Percentiles rank a stretch among this genome's conserved stretches.
phyloP scores from a whole-genome alignment of 2,797 vertebrate species.

The Novumbra hubbsi region DNA sequence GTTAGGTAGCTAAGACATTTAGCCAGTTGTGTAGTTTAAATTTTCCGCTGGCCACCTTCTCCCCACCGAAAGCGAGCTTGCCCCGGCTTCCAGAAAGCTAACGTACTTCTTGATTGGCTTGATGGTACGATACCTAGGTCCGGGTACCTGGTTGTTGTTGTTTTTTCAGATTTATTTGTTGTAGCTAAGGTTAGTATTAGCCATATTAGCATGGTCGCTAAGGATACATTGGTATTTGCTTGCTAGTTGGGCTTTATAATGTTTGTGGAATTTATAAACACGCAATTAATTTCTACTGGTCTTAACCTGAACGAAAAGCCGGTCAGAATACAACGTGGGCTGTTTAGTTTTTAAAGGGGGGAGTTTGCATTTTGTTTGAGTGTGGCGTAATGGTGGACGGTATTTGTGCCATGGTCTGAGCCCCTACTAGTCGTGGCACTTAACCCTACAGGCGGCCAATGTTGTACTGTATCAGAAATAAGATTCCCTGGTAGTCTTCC shows the following conservation, averaged over 20 bases:
- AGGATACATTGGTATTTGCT: neutral
- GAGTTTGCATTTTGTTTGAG: conserved; percentile 37
- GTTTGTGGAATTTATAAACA: neutral
- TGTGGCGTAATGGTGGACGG: conserved; percentile 57
- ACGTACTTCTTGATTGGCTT: conserved; percentile 42
- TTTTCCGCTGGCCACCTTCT: neutral
- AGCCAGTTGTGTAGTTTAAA: neutral
- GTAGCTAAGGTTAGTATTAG: neutral
- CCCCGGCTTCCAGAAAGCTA: conserved; percentile 7
- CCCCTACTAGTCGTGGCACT: conserved; percentile 65
- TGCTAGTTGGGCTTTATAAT: neutral
- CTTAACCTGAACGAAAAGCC: conserved; percentile 54
- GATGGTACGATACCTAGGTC: conserved; percentile 15
- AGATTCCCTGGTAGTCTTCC: conserved; percentile 78
- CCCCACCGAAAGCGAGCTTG: neutral
- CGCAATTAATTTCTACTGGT: conserved; percentile 29
- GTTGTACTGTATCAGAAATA: conserved; percentile 82
- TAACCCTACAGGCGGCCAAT: conserved; percentile 66
- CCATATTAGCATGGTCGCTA: neutral
- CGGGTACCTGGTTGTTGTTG: conserved; percentile 24
- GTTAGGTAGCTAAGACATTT: neutral
- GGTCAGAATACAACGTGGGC: conserved; percentile 68
- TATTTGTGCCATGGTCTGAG: conserved; percentile 55
- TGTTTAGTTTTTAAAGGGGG: conserved; percentile 62
- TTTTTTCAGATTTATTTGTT: conserved; percentile 6